Evolutionary conservation across 2,888 invertebrate species (phyloP), one percentile per base, ranked within the genome.

Genomic region (Tipula confusa): DNA sequence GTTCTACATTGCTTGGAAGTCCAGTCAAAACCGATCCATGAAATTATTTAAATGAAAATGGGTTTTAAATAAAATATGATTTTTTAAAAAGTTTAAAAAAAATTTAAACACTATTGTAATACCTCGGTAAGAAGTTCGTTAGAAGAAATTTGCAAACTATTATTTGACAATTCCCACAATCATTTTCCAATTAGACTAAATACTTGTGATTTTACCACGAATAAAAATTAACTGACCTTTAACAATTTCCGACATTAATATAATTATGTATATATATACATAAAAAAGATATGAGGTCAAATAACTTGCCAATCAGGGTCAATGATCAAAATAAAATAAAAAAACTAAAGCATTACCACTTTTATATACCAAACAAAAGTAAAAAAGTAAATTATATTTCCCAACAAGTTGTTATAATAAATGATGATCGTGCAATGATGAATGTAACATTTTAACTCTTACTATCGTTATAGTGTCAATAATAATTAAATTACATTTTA

Each of bases 381-480:
- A 48, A 24, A 24, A n/a, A 11, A 24, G 64, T 64, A 64, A 64
- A 64, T 64, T 64, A 64, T 64, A 64, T 11, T 64, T 64, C 24
- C 9, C 64, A 64, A 64, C 64, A 7, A 64, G 24, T 64, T 64
- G 64, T 64, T 64, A 64, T 9, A 64, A 64, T 64, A 64, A 64
- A 64, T 64, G 64, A 64, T 64, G 24, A 64, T 64, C 64, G 64
- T 64, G 64, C 64, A 2, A 64, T 64, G 64, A 64, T 64, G 64
- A 64, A 64, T 64, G 24, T 64, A 64, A 64, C 64, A 64, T 64
- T 18, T 64, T 64, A 24, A 64, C 64, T 64, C 24, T 64, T 64
- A 64, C 64, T 64, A 64, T 64, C 64, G 64, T 24, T 64, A 24
- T 64, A 64, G 64, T 64, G 64, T 64, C 64, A 64, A 64, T 64